These are phyloP conservation scores for Adelges cooleyi DNA, from an alignment of 1,140 invertebrate genomes.

Conservation along the genomic window DNA sequence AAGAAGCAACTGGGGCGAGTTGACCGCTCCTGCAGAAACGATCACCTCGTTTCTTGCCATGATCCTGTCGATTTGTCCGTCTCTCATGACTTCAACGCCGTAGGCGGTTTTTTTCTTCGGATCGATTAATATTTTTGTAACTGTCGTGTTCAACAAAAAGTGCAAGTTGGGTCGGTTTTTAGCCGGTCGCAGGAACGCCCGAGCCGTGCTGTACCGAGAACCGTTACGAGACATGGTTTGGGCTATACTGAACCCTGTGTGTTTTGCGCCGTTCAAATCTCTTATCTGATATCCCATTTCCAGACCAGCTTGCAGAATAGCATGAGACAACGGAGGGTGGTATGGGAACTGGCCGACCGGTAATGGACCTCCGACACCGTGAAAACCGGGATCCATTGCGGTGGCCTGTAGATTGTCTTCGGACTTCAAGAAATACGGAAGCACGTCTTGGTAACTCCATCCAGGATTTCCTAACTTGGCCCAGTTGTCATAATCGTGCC, in stretches of 20 bases:
- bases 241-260: constrained; percentile 68
- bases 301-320: constrained; percentile 59
- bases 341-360: constrained; percentile 74
- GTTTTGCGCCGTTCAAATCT: constrained; percentile 71
- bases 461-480: constrained; percentile 69
- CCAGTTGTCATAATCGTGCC: constrained; percentile 85
- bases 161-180: constrained; percentile 60
- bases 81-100: constrained; percentile 52
- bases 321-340: constrained; percentile 68
- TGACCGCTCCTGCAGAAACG: constrained; percentile 53
- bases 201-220: constrained; percentile 59
- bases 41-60: constrained; percentile 55
- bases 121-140: constrained; percentile 59
- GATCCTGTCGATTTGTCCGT: constrained; percentile 45
- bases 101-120: constrained; percentile 51
- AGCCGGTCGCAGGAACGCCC: constrained; percentile 60
- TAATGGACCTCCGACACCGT: constrained; percentile 61
- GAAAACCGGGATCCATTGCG: constrained; percentile 60
- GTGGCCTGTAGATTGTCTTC: constrained; percentile 67
- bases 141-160: constrained; percentile 63
- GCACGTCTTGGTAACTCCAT: constrained; percentile 80
- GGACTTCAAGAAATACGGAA: constrained; percentile 77
- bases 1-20: constrained; percentile 70
- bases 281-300: constrained; percentile 45
- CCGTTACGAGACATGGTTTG: constrained; percentile 83